Evolutionary conservation across 2,888 invertebrate genomes (phyloP).

Genomic region (Serripes groenlandicus): DNA sequence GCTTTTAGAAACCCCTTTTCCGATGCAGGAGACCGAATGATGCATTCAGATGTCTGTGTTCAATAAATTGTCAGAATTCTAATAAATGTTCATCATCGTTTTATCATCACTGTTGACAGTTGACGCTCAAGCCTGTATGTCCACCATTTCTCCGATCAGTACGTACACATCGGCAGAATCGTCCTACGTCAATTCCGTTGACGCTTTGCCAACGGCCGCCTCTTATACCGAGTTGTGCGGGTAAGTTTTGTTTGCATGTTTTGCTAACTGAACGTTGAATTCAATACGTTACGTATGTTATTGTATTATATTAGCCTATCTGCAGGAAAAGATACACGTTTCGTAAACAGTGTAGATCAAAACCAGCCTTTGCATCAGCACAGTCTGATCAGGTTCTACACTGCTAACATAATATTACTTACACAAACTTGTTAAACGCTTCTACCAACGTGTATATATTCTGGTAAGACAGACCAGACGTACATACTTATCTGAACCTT

Average conservation of each 20-base stretch:
- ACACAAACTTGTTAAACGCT: no score
- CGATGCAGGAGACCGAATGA: no score
- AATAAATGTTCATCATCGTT: not conserved
- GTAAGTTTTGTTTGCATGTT: no score
- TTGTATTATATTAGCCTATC: not conserved
- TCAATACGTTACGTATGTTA: not conserved
- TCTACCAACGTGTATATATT: no score
- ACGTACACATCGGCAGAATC: slow-evolving; percentile 46
- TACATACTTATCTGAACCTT: no score
- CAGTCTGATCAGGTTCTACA: not conserved
- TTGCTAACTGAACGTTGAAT: not conserved
- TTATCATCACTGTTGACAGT: slow-evolving; percentile 18
- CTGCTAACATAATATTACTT: no score
- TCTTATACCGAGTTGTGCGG: no score
- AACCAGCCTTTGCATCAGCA: not conserved
- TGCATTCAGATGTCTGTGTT: no score
- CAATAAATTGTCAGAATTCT: not conserved
- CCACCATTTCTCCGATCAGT: slow-evolving; percentile 18
- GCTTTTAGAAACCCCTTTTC: no score
- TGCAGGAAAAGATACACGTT: not conserved
- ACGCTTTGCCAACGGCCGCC: slow-evolving; percentile 20
- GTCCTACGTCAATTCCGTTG: slow-evolving; percentile 32
- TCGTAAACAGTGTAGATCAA: not conserved
- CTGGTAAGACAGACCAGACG: no score
- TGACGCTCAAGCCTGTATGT: slow-evolving; percentile 61